Conservation (phyloP, 2,113 vertebrate species). For the Willisornis vidua region DNA sequence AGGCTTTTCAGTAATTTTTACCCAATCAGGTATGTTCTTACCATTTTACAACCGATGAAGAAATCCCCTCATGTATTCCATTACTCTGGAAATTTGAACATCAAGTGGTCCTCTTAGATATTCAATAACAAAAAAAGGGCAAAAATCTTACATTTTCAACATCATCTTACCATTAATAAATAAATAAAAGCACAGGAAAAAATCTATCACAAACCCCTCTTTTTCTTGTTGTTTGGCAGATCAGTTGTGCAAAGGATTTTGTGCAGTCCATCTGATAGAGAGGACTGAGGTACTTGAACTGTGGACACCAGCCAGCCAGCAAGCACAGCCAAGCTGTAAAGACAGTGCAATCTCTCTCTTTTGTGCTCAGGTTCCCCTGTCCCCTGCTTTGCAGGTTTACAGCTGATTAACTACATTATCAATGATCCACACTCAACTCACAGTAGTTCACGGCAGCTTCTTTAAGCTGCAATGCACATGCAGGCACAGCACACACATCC, state of each 20-base stretch:
- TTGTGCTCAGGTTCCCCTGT: no score
- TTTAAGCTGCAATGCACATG: neutral
- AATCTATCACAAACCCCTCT: neutral
- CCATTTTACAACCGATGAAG: neutral
- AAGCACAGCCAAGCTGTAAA: neutral
- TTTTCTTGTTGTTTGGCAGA: neutral
- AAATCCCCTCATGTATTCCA: neutral
- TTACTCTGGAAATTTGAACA: neutral
- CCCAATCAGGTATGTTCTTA: neutral
- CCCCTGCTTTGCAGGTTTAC: neutral
- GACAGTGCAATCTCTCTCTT: fast-evolving
- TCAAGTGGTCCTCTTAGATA: neutral
- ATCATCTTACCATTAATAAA: neutral
- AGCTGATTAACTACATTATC: neutral
- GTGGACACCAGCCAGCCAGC: neutral
- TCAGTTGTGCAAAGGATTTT: neutral
- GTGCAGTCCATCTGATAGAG: no score
- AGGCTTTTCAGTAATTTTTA: neutral
- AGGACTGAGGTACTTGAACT: neutral
- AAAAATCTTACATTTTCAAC: neutral
- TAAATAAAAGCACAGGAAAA: neutral
- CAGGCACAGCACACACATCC: fast-evolving
- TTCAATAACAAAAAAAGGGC: neutral
- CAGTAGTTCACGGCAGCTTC: neutral
- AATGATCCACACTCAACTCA: neutral